These are phyloP conservation scores for Thereva unica DNA, from an alignment of 2,888 invertebrate species.

Conservation along the genomic window DNA sequence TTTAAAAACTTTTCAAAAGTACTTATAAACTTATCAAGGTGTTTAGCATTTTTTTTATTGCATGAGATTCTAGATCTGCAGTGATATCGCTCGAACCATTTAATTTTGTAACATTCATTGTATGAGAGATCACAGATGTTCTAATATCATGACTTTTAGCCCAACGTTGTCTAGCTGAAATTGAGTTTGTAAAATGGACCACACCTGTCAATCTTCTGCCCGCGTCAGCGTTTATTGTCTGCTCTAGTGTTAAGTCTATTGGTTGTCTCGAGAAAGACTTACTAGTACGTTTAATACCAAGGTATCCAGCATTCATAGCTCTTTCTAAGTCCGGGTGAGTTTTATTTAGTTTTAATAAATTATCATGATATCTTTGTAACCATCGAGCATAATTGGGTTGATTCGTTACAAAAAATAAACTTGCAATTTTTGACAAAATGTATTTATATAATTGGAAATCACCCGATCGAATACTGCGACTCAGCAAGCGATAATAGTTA, in stretches of 20 bases:
- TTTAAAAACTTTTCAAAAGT: background rate
- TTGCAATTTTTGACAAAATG: no score
- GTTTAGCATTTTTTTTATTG: background rate
- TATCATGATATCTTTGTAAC: no score
- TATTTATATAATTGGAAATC: no score
- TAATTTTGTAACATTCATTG: constrained; percentile 42
- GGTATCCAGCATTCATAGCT: no score
- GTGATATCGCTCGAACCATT: constrained; percentile 44
- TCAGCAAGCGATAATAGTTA: no score
- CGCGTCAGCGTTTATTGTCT: constrained; percentile 52
- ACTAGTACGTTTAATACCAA: background rate
- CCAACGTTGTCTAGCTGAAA: constrained; percentile 2
- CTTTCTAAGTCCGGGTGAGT: no score
- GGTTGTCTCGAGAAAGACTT: constrained; percentile 34
- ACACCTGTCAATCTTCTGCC: constrained; percentile 47
- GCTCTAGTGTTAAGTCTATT: constrained; percentile 46
- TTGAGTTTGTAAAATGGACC: no score
- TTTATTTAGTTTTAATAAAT: no score
- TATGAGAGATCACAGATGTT: constrained; percentile 44
- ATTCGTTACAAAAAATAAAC: no score
- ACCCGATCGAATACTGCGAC: no score
- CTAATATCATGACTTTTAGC: constrained; percentile 44
- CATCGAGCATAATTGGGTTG: no score
- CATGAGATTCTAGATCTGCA: constrained; percentile 36
- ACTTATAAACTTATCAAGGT: background rate